These are phyloP conservation scores for Bombus balteatus DNA, from an alignment of 1,140 invertebrate species.

Conservation along the genomic window DNA sequence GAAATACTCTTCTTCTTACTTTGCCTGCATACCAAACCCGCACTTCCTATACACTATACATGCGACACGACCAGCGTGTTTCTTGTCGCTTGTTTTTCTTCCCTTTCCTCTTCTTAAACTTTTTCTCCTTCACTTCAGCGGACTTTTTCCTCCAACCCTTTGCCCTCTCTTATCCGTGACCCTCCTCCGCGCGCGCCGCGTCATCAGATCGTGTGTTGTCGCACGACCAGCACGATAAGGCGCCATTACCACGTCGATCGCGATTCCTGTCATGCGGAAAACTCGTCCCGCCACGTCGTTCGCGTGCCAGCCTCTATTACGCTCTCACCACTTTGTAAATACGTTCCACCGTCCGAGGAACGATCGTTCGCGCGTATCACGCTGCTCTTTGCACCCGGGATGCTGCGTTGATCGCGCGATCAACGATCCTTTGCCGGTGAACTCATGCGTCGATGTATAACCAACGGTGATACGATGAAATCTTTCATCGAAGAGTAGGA, in stretches of 20 bases:
- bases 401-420: not conserved
- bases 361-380: not conserved
- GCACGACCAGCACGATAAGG: slow-evolving; percentile 52
- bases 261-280: slow-evolving; percentile 41
- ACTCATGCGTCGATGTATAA: not conserved
- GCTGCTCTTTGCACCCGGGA: not conserved
- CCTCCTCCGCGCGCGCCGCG: slow-evolving; percentile 14
- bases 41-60: not conserved
- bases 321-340: slow-evolving; percentile 41
- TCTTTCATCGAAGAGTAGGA: not conserved
- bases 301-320: slow-evolving; percentile 53
- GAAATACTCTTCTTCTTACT: slow-evolving; percentile 55
- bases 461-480: not conserved
- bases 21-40: slow-evolving; percentile 19
- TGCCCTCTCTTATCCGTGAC: slow-evolving; percentile 20
- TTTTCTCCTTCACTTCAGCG: not conserved
- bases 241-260: slow-evolving; percentile 64
- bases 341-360: slow-evolving; percentile 7
- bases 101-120: slow-evolving; percentile 28
- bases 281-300: slow-evolving; percentile 40
- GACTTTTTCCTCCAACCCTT: slow-evolving; percentile 12
- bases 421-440: not conserved
- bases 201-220: too few species aligned
- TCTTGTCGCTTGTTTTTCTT: slow-evolving; percentile 45
- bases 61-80: not conserved